Evolutionary conservation across 2,797 vertebrate species (phyloP), one percentile per base, ranked within the genome.

Genomic region (Tympanoctomys barrerae): DNA sequence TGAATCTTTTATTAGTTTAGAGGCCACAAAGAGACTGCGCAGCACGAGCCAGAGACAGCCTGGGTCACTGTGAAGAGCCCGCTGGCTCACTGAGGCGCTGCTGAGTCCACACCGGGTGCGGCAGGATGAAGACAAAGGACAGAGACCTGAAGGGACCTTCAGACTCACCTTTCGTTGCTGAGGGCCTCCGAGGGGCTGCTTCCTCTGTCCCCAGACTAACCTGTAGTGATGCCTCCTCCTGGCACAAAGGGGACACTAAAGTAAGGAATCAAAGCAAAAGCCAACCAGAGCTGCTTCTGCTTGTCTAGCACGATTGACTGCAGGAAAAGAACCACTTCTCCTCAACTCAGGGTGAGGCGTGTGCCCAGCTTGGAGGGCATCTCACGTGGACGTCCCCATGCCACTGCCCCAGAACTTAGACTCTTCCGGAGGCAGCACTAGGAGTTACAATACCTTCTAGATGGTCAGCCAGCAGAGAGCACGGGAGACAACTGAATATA

Each of bases 1-100:
- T 88, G 89, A 91, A 95, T 91, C 94, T 95, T 96, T 94, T 94
- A 96, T 96, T 95, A 94, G 66, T 89, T 94, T 85, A 97, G 93
- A 81, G 82, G 21, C 66, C 84, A 79, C 84, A 64, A 22, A 95
- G 90, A 94, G 93, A 79, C 89, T 19, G 26, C 91, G 92, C 94
- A 84, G 80, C 57, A 78, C 92, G 96, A 96, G 94, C 96, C 96
- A 94, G 79, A 73, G 62, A 73, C 59, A 49, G 78, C 64, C 46
- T 18, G 73, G 93, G 57, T 28, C 71, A 24, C 39, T 46, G 59
- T 3, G 4, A 9, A 36, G 36, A n/a, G 79, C 92, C 90, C 7
- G 70, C 89, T 62, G 91, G 31, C 73, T 88, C 90, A 88, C 68
- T 71, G 90, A 90, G 80, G 75, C 54, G 73, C 33, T 79, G 64